Conservation (phyloP, 2,888 invertebrate genomes). For the Drosophila differens region DNA sequence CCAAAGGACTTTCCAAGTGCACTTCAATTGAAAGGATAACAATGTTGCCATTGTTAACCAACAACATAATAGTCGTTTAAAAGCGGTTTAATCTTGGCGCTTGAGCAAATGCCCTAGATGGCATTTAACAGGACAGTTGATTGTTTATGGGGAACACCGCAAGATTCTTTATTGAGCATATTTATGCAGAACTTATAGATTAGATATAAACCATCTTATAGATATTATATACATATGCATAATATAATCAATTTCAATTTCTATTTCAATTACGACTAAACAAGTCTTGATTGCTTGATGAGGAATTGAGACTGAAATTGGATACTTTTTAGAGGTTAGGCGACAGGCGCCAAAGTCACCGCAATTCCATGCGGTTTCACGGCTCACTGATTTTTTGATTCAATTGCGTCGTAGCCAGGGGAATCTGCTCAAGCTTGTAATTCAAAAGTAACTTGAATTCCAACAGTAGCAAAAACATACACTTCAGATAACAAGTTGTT, state of each 20-base stretch:
- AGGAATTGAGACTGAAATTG: slow-evolving; percentile 54
- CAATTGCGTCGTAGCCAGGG: slow-evolving; percentile 59
- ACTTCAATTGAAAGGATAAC: slow-evolving; percentile 72
- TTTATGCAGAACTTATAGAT: neutral
- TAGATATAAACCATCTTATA: neutral
- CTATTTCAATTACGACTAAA: slow-evolving; percentile 49
- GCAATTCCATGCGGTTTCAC: slow-evolving; percentile 38
- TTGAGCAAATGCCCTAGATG: slow-evolving; percentile 26
- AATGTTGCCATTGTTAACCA: slow-evolving; percentile 56
- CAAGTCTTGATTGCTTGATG: slow-evolving; percentile 49
- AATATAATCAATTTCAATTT: slow-evolving; percentile 25
- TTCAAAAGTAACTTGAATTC: slow-evolving; percentile 20
- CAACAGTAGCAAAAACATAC: slow-evolving; percentile 8
- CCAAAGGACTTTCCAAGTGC: slow-evolving; percentile 39
- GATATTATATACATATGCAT: slow-evolving; percentile 9
- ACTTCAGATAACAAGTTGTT: slow-evolving; percentile 50
- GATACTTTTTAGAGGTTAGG: slow-evolving; percentile 42
- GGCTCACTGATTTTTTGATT: slow-evolving; percentile 58
- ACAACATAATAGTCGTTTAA: slow-evolving; percentile 35
- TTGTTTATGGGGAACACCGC: neutral
- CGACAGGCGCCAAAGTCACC: slow-evolving; percentile 57
- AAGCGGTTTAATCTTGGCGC: slow-evolving; percentile 17
- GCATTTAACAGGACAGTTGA: neutral
- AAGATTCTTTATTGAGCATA: neutral
- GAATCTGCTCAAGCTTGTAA: slow-evolving; percentile 12